Conservation (phyloP, 2,797 vertebrate species). For the Oceanodroma leucorhoa region DNA sequence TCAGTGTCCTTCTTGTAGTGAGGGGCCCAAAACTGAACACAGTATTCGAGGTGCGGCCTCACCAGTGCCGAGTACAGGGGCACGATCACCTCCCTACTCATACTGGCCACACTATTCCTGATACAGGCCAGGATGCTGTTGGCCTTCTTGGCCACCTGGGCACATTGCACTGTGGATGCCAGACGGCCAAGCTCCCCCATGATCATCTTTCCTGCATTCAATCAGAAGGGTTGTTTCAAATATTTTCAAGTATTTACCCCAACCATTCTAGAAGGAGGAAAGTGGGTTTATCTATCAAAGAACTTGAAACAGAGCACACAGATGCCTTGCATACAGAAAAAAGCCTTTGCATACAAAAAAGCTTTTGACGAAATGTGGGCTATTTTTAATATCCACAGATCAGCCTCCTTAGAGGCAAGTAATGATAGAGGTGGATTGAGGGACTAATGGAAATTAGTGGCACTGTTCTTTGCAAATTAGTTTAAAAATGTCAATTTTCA, state of each 20-base stretch:
- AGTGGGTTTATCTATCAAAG: neutral
- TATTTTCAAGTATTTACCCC: neutral
- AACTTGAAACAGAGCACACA: neutral
- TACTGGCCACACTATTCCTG: no score
- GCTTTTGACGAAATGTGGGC: neutral
- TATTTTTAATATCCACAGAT: neutral
- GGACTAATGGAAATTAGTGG: neutral
- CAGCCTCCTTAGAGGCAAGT: neutral
- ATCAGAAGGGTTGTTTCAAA: neutral
- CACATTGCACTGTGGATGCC: neutral
- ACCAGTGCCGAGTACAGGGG: no score
- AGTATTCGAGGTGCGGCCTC: no score
- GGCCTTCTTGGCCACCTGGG: no score
- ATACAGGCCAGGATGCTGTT: no score
- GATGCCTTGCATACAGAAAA: neutral
- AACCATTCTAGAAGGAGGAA: neutral
- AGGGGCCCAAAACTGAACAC: no score
- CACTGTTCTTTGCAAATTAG: neutral
- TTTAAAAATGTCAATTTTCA: neutral
- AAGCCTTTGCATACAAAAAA: neutral
- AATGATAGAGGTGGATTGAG: neutral
- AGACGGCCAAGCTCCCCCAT: neutral
- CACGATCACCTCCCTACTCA: no score
- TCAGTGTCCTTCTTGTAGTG: no score
- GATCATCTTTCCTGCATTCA: neutral